A percentile compares a stretch with the other conserved stretches of the same genome.
Conservation (phyloP, 2,113 vertebrate genomes). For the Melanotaenia duboulayi region DNA sequence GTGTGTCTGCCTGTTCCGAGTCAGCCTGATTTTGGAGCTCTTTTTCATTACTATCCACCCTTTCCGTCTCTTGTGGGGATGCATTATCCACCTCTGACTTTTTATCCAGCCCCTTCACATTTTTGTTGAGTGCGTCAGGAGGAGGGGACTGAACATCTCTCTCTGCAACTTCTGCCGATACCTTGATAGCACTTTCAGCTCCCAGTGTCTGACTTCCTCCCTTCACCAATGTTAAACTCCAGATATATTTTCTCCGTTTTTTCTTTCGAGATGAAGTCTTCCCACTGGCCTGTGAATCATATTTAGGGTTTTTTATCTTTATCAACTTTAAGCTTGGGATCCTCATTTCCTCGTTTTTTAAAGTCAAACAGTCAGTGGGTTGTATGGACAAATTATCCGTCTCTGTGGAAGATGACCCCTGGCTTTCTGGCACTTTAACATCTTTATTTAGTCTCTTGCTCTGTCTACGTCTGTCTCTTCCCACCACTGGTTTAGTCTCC, state of each 20-base stretch:
- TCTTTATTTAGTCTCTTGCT: conserved; percentile 77
- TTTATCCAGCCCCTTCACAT: conserved; percentile 47
- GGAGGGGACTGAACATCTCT: conserved; percentile 41
- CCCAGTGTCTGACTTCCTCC: conserved; percentile 39
- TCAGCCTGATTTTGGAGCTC: conserved; percentile 52
- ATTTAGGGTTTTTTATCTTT: conserved; percentile 81
- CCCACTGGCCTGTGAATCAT: conserved; percentile 49
- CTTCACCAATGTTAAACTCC: conserved; percentile 81
- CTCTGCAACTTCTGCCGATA: conserved; percentile 46
- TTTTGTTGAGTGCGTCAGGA: conserved; percentile 46
- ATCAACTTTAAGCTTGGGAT: conserved; percentile 80
- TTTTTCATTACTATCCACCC: conserved; percentile 35
- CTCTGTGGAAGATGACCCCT: conserved; percentile 45
- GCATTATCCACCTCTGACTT: conserved; percentile 37
- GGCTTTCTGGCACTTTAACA: conserved; percentile 47
- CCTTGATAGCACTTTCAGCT: conserved; percentile 47
- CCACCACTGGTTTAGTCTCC: conserved; percentile 54
- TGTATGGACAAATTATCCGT: conserved; percentile 41
- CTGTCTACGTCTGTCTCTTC: conserved; percentile 69
- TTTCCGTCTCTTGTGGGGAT: conserved; percentile 28
- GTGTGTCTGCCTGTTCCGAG: conserved; percentile 31
- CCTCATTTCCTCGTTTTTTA: conserved; percentile 57
- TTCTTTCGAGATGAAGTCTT: conserved; percentile 76
- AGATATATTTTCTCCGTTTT: conserved; percentile 82
- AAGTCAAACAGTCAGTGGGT: conserved; percentile 41